Conservation (phyloP, 1,140 invertebrate species). For the Hycleus cichorii region DNA sequence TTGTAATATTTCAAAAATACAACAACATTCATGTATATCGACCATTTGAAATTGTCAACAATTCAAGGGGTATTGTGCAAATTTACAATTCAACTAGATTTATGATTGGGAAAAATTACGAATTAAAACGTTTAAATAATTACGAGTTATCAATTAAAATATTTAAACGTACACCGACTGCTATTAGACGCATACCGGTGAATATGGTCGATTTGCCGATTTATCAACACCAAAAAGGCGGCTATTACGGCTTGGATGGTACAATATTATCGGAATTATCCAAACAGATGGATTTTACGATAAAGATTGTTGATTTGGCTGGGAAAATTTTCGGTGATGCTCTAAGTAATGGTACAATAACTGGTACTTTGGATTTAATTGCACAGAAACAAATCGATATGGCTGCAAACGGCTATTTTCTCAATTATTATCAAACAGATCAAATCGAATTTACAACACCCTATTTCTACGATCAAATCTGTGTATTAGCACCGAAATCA, state of each 20-base stretch:
- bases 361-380: conserved; percentile 10
- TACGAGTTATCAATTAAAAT: conserved; percentile 8
- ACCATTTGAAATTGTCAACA: background rate
- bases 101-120: background rate
- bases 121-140: conserved; percentile 3
- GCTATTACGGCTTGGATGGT: conserved; percentile 13
- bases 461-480: conserved; percentile 13
- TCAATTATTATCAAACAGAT: conserved; percentile 2
- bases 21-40: background rate
- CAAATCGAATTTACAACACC: conserved; percentile 14
- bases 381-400: conserved; percentile 2
- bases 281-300: conserved; percentile 12
- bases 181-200: background rate
- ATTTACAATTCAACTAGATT: background rate
- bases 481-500: conserved; percentile 16
- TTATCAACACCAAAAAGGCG: background rate
- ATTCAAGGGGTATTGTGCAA: background rate
- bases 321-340: background rate
- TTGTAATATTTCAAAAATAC: background rate
- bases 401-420: conserved; percentile 15
- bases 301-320: background rate
- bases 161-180: conserved; percentile 10
- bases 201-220: background rate
- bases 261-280: conserved; percentile 5
- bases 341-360: conserved; percentile 8